Evolutionary conservation across 2,888 invertebrate genomes (phyloP).

Genomic region (Globia sparganii): DNA sequence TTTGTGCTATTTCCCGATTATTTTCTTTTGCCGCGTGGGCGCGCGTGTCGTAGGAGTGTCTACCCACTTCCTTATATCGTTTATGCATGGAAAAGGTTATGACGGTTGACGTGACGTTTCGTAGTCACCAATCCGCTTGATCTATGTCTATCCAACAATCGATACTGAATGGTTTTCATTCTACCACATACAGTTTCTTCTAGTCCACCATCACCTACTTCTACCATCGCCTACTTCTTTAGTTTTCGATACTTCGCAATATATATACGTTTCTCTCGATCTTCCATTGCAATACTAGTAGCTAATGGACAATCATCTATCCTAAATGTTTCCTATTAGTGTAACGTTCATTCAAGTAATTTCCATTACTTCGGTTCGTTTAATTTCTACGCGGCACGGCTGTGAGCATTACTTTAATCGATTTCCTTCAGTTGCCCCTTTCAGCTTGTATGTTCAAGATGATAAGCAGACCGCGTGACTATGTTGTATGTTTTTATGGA

Average conservation of each 20-base stretch:
- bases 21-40: slow-evolving; percentile 11
- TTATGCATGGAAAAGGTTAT: background rate
- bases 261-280: background rate
- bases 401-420: slow-evolving; percentile 53
- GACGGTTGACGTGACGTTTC: background rate
- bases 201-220: background rate
- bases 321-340: slow-evolving; percentile 7
- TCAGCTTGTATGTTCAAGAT: slow-evolving; percentile 31
- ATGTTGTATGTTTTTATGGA: background rate
- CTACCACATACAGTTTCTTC: background rate
- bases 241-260: background rate
- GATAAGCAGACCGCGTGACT: slow-evolving; percentile 40
- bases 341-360: slow-evolving; percentile 10
- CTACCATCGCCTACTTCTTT: background rate
- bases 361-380: slow-evolving; percentile 26
- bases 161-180: background rate
- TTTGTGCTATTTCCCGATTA: background rate
- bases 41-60: background rate
- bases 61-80: background rate
- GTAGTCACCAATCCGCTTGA: background rate
- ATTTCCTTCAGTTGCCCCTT: slow-evolving; percentile 51
- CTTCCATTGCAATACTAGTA: background rate
- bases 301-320: background rate
- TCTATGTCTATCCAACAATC: background rate
- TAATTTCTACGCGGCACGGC: slow-evolving; percentile 26